Conservation (phyloP, 2,797 vertebrate genomes). For the Melanotaenia pygmaea region DNA sequence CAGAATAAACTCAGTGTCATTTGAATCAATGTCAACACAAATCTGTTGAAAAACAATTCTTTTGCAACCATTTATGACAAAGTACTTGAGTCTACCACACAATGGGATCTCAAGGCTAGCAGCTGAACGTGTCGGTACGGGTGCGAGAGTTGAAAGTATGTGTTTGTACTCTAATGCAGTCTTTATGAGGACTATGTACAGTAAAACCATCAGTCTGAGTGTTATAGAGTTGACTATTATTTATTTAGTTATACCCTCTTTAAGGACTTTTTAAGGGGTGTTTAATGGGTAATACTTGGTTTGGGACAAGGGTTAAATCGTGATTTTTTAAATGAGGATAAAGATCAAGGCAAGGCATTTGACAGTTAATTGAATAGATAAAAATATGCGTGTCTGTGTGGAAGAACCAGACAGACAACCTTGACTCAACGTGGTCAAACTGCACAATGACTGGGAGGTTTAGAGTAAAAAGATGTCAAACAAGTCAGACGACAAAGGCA, state of each 20-base stretch:
- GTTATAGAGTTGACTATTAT: neutral
- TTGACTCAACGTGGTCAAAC: constrained; percentile 14
- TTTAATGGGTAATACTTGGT: neutral
- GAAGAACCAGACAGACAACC: constrained; percentile 59
- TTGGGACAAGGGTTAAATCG: neutral
- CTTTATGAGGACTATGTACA: neutral
- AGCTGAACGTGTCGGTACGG: too few species aligned
- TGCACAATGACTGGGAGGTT: neutral
- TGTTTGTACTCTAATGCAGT: too few species aligned
- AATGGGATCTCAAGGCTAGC: constrained; percentile 10
- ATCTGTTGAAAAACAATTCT: constrained; percentile 2
- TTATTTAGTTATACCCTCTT: neutral
- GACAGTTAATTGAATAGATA: neutral
- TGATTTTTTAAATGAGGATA: neutral
- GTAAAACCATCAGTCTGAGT: neutral
- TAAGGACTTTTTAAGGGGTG: neutral
- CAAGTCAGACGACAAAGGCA: neutral
- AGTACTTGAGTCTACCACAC: constrained; percentile 1
- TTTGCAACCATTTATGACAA: neutral
- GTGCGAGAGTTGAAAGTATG: too few species aligned
- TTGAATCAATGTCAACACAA: neutral
- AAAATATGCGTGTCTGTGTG: neutral
- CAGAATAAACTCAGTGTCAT: constrained; percentile 1
- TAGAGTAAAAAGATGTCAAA: neutral
- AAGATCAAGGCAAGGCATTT: neutral